Conservation (phyloP, 2,113 vertebrate species). For the Eupsittula cactorum region DNA sequence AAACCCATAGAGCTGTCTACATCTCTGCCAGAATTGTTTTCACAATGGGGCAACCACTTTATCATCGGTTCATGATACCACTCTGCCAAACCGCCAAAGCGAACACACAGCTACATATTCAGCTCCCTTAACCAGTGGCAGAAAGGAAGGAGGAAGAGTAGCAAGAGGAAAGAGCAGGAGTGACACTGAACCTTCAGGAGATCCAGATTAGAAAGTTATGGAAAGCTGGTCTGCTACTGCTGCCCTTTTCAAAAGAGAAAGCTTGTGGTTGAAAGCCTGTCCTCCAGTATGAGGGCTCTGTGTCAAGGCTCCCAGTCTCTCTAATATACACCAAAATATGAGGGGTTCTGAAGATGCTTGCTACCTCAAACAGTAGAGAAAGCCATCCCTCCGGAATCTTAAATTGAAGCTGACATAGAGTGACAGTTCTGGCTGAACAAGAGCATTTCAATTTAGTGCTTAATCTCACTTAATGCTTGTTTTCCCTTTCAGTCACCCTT, state of each 20-base stretch:
- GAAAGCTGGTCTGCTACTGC: not conserved
- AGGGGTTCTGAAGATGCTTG: not conserved
- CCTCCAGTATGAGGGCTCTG: not conserved
- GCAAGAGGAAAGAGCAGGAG: not conserved
- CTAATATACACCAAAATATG: not conserved
- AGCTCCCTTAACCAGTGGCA: not conserved
- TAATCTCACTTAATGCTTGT: slow-evolving; percentile 34
- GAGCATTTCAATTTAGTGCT: slow-evolving; percentile 9
- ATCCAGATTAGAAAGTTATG: not conserved
- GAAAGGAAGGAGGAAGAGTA: not conserved
- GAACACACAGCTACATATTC: not conserved
- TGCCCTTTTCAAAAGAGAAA: not conserved
- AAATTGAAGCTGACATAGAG: not conserved
- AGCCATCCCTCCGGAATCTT: not conserved
- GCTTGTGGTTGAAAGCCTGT: not conserved
- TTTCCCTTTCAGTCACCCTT: slow-evolving; percentile 43
- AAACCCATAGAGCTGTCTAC: not conserved
- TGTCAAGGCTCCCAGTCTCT: not conserved
- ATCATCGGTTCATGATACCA: no score
- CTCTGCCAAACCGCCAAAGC: not conserved
- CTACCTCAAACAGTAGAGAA: not conserved
- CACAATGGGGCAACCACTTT: not conserved
- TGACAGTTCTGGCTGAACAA: not conserved
- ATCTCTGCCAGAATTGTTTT: not conserved
- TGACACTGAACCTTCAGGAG: not conserved